Percentiles rank a stretch among this genome's conserved stretches.
Evolutionary conservation across 2,113 vertebrate species (phyloP).

Genomic region (Paracanthobrama guichenoti): DNA sequence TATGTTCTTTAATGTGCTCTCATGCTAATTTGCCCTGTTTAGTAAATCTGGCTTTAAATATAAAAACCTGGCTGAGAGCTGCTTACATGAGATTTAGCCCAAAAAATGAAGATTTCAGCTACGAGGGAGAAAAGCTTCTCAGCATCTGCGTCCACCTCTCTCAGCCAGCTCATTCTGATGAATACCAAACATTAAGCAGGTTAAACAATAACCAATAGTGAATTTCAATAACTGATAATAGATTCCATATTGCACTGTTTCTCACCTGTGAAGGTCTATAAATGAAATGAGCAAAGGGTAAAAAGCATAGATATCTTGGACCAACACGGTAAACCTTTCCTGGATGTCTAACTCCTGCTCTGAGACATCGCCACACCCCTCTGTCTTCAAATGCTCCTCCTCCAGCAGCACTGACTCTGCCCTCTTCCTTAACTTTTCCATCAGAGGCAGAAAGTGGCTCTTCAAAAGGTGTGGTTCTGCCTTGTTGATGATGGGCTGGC

Average conservation of each 20-base stretch:
- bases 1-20: too few relatives aligned
- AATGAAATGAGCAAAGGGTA: constrained; percentile 94
- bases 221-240: background rate
- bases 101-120: constrained; percentile 92
- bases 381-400: constrained; percentile 89
- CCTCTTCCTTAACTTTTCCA: constrained; percentile 94
- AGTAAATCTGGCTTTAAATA: background rate
- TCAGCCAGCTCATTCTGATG: constrained; percentile 88
- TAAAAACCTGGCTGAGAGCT: background rate
- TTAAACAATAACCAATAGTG: background rate
- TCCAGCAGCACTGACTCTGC: constrained; percentile 85
- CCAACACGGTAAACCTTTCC: constrained; percentile 88
- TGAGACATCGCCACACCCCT: constrained; percentile 81
- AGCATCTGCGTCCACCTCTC: constrained; percentile 82
- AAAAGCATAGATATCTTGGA: constrained; percentile 93
- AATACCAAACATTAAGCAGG: constrained; percentile 14
- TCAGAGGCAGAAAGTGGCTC: constrained; percentile 91
- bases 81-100: constrained; percentile 95
- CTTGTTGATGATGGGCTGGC: constrained; percentile 90
- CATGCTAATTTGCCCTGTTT: too few relatives aligned
- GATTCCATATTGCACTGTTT: background rate
- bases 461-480: constrained; percentile 83
- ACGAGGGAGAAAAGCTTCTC: constrained; percentile 92
- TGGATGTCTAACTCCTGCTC: constrained; percentile 91
- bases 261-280: constrained; percentile 91